phyloP scores from a whole-genome alignment of 1,140 invertebrate species.

The Nephila pilipes region DNA sequence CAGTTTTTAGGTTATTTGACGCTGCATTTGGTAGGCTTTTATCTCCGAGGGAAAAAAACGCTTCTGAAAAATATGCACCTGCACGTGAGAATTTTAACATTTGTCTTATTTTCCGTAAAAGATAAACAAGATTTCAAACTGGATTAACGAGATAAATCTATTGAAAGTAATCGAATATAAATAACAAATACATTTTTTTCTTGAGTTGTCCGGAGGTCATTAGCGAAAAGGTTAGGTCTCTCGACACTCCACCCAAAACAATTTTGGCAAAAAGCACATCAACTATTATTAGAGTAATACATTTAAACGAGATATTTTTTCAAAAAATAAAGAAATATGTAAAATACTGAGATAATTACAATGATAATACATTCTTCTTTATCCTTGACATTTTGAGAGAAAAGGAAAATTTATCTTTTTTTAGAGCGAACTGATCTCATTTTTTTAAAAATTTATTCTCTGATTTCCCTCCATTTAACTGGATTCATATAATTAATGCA shows the following conservation, averaged over 20 bases:
- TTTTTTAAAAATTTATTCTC: too few relatives aligned
- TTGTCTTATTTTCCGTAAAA: background rate
- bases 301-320: background rate
- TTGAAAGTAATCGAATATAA: background rate
- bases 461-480: too few relatives aligned
- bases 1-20: background rate
- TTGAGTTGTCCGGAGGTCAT: background rate
- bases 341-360: background rate
- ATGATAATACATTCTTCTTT: background rate
- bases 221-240: background rate
- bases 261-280: background rate
- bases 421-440: too few relatives aligned
- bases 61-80: conserved; percentile 25
- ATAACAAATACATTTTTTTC: background rate
- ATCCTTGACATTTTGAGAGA: conserved; percentile 11
- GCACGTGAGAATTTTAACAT: conserved; percentile 35
- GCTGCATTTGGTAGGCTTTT: background rate
- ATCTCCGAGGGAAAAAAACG: background rate
- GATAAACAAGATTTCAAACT: background rate
- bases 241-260: background rate
- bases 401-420: background rate
- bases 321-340: background rate
- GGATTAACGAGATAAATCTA: background rate
- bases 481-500: too few relatives aligned
- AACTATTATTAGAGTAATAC: background rate